These are phyloP conservation scores for Chalcis sispes DNA, from an alignment of 2,888 invertebrate genomes.

Conservation along the genomic window DNA sequence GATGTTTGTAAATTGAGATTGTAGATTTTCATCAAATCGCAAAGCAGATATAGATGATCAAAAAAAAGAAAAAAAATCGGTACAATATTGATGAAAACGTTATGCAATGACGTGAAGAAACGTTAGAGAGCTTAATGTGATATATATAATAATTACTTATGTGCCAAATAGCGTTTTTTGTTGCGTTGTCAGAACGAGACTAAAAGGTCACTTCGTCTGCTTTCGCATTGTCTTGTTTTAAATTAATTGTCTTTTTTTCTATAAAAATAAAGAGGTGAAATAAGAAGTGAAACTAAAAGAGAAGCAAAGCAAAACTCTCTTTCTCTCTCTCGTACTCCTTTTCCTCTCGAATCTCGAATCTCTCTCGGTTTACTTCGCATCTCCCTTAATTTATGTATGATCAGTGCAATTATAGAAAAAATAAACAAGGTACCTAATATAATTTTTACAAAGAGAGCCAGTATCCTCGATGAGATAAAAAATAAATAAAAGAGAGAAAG, in stretches of 20 bases:
- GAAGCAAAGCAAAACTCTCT: slow-evolving; percentile 24
- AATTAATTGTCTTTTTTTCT: slow-evolving; percentile 61
- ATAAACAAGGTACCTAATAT: slow-evolving; percentile 74
- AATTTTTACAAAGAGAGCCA: slow-evolving; percentile 75
- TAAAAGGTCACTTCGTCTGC: slow-evolving; percentile 14
- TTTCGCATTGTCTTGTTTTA: slow-evolving; percentile 65
- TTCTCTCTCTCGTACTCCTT: slow-evolving; percentile 33
- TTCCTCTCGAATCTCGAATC: slow-evolving; percentile 34
- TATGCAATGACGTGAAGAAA: slow-evolving; percentile 22
- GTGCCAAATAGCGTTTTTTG: slow-evolving; percentile 75
- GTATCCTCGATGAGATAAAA: slow-evolving; percentile 67
- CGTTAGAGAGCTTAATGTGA: slow-evolving; percentile 71
- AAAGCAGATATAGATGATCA: no score
- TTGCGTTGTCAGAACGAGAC: slow-evolving; percentile 53
- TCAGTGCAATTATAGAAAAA: slow-evolving; percentile 74
- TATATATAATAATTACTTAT: slow-evolving; percentile 70
- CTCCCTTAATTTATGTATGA: slow-evolving; percentile 68
- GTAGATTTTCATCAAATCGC: no score
- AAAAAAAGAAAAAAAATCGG: no score
- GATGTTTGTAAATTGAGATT: no score
- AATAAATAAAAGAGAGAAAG: slow-evolving; percentile 59
- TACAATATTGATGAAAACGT: slow-evolving; percentile 12
- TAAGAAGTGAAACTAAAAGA: neutral
- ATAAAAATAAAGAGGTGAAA: slow-evolving; percentile 23
- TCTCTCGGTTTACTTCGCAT: slow-evolving; percentile 50